phyloP scores from a whole-genome alignment of 2,888 invertebrate species.

The Ochropacha duplaris region DNA sequence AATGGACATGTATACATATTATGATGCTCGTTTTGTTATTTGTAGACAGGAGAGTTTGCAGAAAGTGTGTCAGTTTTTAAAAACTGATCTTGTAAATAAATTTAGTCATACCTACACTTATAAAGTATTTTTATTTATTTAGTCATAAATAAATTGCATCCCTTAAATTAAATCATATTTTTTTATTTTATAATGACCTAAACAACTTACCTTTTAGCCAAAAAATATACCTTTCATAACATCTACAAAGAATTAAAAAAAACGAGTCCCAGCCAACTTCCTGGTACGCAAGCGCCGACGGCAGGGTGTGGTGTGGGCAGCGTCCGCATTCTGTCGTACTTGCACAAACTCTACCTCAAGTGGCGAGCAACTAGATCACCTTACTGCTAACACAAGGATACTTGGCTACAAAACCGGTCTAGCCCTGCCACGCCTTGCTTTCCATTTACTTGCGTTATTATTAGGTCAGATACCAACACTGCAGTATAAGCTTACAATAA shows the following conservation, averaged over 20 bases:
- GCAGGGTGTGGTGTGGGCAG: slow-evolving; percentile 67
- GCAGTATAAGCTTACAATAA: slow-evolving; percentile 38
- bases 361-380: slow-evolving; percentile 71
- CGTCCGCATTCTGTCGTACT: slow-evolving; percentile 76
- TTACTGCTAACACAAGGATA: slow-evolving; percentile 73
- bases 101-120: slow-evolving; percentile 16
- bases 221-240: not conserved
- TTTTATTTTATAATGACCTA: not conserved
- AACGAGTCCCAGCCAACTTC: slow-evolving; percentile 54
- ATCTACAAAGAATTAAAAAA: slow-evolving; percentile 21
- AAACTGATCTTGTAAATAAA: slow-evolving; percentile 76
- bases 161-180: not conserved
- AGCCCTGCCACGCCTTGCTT: slow-evolving; percentile 71
- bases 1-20: slow-evolving; percentile 71
- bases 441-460: slow-evolving; percentile 67
- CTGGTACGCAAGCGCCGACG: slow-evolving; percentile 54
- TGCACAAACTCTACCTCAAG: slow-evolving; percentile 46
- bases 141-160: not conserved
- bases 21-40: slow-evolving; percentile 61
- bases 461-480: slow-evolving; percentile 45
- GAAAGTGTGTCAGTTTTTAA: slow-evolving; percentile 51
- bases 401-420: slow-evolving; percentile 61
- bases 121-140: slow-evolving; percentile 14
- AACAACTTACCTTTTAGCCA: not conserved
- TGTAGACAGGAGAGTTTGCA: slow-evolving; percentile 40